Evolutionary conservation across 2,797 vertebrate genomes (phyloP), one percentile per base, ranked within the genome.

Genomic region (Myotis myotis): DNA sequence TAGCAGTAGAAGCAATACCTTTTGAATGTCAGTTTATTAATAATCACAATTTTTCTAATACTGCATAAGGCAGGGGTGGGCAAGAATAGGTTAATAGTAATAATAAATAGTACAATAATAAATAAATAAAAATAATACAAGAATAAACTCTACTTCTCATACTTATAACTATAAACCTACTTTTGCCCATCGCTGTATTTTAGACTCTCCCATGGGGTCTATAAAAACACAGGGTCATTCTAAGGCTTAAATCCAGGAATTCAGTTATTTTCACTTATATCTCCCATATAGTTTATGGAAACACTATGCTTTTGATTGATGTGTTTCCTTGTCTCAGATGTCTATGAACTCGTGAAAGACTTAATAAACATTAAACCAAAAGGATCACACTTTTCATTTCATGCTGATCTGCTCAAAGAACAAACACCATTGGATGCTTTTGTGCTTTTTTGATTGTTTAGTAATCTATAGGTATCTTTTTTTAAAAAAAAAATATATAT

Each of bases 1-100:
- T 75, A 97, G n/a, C 10, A 97, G 94, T 96, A 95, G 95, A 97
- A 97, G 89, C 78, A 94, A 95, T 94, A 20, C 1, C 68, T 97
- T 96, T 68, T 96, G 85, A 96, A 91, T 87, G 20, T 83, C 72
- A 83, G 64, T 96, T 97, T 94, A 93, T 96, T 96, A 90, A 53
- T 71, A 92, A 55, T 89, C 28, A 93, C 62, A 97, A 85, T 94
- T 95, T 36, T 79, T 96, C 64, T 96, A 95, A 96, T 84, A 95
- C 60, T 19, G 13, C 17, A 5, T 75, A 89, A 49, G 87, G 16
- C 17, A 25, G 36, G 20, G 12, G 11, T 23, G 36, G 12, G 36
- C 5, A 71, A 41, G 23, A 71, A 23, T 41, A 15, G 68, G 22
- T 71, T 41, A 41, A 25, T 41, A 41, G 23, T 71, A 41, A 71